Evolutionary conservation across 1,140 invertebrate genomes (phyloP).

Genomic region (Whitmania pigra): DNA sequence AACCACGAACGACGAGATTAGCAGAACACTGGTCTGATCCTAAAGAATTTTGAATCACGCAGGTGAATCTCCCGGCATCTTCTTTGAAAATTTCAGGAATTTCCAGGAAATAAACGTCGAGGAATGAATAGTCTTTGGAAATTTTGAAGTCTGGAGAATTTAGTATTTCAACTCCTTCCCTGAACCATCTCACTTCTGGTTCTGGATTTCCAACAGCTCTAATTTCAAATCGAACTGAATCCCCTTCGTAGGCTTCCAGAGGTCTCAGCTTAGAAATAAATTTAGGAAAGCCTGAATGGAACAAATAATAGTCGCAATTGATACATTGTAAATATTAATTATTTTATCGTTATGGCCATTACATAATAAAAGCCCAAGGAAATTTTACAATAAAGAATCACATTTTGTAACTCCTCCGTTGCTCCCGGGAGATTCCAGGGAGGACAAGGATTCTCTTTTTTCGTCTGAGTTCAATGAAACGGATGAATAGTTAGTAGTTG

Average conservation of each 20-base stretch:
- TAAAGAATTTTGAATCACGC: conserved; percentile 36
- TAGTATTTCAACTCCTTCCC: conserved; percentile 30
- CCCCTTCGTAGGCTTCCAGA: conserved; percentile 12
- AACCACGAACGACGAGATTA: background rate
- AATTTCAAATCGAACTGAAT: conserved; percentile 7
- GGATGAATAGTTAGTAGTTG: conserved; percentile 1
- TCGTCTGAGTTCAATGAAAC: background rate
- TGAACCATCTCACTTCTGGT: conserved; percentile 18
- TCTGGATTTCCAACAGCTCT: conserved; percentile 5
- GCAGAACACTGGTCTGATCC: conserved; percentile 2
- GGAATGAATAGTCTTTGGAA: conserved; percentile 40
- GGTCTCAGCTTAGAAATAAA: conserved; percentile 42
- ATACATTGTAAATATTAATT: no score
- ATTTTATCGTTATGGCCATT: no score
- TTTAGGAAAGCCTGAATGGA: conserved; percentile 38
- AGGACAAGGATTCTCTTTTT: background rate
- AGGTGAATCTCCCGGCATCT: conserved; percentile 84
- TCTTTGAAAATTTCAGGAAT: conserved; percentile 87
- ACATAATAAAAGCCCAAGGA: no score
- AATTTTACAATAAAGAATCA: background rate
- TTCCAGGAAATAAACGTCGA: conserved; percentile 49
- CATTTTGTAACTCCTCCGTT: conserved; percentile 2
- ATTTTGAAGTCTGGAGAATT: conserved; percentile 36
- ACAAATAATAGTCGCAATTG: no score
- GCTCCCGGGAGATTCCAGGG: background rate